Evolutionary conservation across 2,113 vertebrate species (phyloP).

Genomic region (Candoia aspera): DNA sequence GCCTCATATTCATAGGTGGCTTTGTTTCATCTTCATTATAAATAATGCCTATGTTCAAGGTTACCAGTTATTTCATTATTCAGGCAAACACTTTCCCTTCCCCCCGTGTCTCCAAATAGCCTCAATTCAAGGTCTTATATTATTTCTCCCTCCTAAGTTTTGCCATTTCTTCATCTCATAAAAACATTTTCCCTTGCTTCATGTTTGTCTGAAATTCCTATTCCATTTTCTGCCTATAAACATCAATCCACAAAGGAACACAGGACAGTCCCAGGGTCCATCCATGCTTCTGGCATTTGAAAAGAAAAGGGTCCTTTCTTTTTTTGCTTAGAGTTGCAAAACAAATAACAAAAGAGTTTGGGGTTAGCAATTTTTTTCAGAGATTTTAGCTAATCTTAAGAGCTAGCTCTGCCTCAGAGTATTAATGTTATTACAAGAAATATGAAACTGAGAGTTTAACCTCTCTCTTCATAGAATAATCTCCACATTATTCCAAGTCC

Average conservation of each 20-base stretch:
- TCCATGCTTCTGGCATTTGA: constrained; percentile 63
- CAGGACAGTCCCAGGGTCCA: constrained; percentile 54
- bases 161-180: constrained; percentile 73
- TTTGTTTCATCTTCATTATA: constrained; percentile 77
- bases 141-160: constrained; percentile 72
- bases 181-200: constrained; percentile 70
- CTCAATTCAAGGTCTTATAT: constrained; percentile 78
- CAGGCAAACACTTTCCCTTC: constrained; percentile 67
- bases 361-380: constrained; percentile 44
- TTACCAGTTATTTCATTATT: constrained; percentile 76
- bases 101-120: constrained; percentile 53
- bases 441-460: constrained; percentile 17
- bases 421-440: constrained; percentile 1
- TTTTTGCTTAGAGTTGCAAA: constrained; percentile 59
- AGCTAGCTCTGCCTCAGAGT: constrained; percentile 26
- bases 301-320: constrained; percentile 50
- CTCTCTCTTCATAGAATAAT: background rate
- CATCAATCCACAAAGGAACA: constrained; percentile 51
- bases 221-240: constrained; percentile 63
- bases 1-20: constrained; percentile 60
- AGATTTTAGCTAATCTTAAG: background rate
- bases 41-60: constrained; percentile 76
- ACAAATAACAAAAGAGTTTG: constrained; percentile 47
- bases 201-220: constrained; percentile 59
- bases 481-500: background rate